Conservation (phyloP, 2,888 invertebrate species). For the Leucoma salicis region DNA sequence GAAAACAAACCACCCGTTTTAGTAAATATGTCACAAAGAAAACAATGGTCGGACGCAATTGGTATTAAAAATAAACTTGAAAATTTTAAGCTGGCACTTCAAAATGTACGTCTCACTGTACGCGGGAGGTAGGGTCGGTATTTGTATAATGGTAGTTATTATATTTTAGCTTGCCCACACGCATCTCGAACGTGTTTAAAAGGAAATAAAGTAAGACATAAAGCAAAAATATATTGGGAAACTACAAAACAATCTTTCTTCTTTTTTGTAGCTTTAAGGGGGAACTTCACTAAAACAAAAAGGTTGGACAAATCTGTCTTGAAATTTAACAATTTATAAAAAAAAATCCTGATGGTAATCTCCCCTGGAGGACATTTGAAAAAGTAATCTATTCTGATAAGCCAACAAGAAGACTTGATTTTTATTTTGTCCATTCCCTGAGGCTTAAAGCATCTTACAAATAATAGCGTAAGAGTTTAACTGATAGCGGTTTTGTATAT, state of each 20-base stretch:
- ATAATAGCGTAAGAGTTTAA: conserved; percentile 38
- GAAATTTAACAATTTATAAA: conserved; percentile 54
- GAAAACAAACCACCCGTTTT: conserved; percentile 42
- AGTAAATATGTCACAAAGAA: conserved; percentile 70
- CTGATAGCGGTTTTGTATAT: conserved; percentile 22
- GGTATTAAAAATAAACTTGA: conserved; percentile 64
- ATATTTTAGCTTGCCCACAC: conserved; percentile 71
- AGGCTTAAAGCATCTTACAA: conserved; percentile 69
- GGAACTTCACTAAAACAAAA: conserved; percentile 32
- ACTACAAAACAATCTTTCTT: conserved; percentile 17
- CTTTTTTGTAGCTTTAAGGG: conserved; percentile 21
- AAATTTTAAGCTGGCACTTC: conserved; percentile 61
- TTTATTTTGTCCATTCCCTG: conserved; percentile 78
- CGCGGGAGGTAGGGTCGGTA: conserved; percentile 69
- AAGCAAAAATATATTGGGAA: conserved; percentile 37
- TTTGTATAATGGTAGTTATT: conserved; percentile 67
- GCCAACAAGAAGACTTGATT: conserved; percentile 77
- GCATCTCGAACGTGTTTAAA: conserved; percentile 56
- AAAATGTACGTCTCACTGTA: conserved; percentile 65
- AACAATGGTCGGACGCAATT: conserved; percentile 65
- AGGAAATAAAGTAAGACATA: conserved; percentile 39
- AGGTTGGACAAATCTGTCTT: conserved; percentile 38
- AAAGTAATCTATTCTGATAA: conserved; percentile 79
- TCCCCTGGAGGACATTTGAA: conserved; percentile 68
- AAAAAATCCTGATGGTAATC: conserved; percentile 47